Base-by-base conservation (phyloP, 1,140 invertebrate species). In the Elymnias hypermnestra region DNA sequence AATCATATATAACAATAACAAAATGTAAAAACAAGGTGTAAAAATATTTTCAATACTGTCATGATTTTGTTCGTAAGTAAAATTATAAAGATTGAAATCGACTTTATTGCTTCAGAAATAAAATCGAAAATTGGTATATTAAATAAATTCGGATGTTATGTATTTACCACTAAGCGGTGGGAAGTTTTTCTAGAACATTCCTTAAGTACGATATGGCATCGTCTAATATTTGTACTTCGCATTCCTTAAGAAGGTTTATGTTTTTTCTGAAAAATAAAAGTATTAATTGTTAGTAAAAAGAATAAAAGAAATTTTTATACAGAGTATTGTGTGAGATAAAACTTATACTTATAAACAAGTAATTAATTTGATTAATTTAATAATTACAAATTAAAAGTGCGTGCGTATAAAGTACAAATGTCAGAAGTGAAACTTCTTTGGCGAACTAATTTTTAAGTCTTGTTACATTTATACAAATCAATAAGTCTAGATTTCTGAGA, bases 161-260 rank as follows among this genome's bases (percentile, higher is more conserved):
- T 50, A 15, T 33, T 33, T 33, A 33, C 40, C 5, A 39, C 48
- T 53, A 56, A 5, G 39, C 53, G 55, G 60, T 47, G 59, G 72
- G 54, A 42, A 79, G 44, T 53, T 68, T 62, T 44, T 66, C 40
- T 61, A 83, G 23, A 47, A 55, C 48, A 15, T 57, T 42, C 40
- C 71, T 69, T 31, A 83, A 60, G 55, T 76, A 81, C 33, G 69
- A 57, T 37, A 87, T 81, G 58, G 82, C 72, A 61, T 69, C 63
- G 23, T 85, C 70, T 45, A 86, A 54, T 48, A 86, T 75, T 75
- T 79, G 71, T 64, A 81, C 68, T 73, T 86, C 85, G 37, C 68
- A 79, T 57, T 83, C 48, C 44, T 86, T 86, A 7, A 86, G 29
- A 7, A 77, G 53, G 41, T 67, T 74, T 35, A 82, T 57, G 44